Percentiles rank a stretch among this genome's conserved stretches.
Evolutionary conservation across 1,140 invertebrate genomes (phyloP).

Genomic region (Oppia nitens): DNA sequence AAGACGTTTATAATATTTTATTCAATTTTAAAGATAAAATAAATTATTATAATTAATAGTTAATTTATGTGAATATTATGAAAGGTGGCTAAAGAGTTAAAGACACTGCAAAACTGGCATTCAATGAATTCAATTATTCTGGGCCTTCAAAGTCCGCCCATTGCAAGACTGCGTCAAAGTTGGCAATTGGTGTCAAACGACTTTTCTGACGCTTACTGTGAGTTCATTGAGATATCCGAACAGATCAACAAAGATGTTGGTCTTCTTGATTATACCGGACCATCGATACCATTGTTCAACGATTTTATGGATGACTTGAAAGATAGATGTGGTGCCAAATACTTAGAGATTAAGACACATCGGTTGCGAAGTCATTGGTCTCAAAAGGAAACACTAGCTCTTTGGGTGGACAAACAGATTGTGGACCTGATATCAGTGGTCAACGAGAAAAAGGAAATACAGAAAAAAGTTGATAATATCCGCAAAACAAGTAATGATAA

Average conservation of each 20-base stretch:
- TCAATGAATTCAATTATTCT: conserved; percentile 3
- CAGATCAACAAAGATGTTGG: not conserved
- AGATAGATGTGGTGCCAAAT: conserved; percentile 7
- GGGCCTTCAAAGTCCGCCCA: conserved; percentile 10
- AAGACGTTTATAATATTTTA: no score
- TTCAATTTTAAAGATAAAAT: no score
- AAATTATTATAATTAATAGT: no score
- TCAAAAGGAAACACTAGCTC: not conserved
- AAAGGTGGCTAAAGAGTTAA: not conserved
- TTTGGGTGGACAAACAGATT: conserved; percentile 6
- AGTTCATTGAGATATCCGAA: conserved; percentile 10
- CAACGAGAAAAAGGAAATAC: not conserved
- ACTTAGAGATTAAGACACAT: not conserved
- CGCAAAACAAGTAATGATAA: not conserved
- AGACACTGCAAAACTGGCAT: conserved; percentile 2
- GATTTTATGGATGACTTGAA: conserved; percentile 8
- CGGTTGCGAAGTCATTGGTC: conserved; percentile 4
- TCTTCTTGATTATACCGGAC: not conserved
- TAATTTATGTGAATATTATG: no score
- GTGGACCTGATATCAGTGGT: not conserved
- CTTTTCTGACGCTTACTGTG: conserved; percentile 5
- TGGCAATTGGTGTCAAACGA: conserved; percentile 5
- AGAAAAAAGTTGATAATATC: not conserved
- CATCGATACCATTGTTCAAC: conserved; percentile 1
- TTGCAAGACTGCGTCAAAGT: conserved; percentile 4